A percentile compares a stretch with the other conserved stretches of the same genome.
These are phyloP conservation scores for Atherix ibis DNA, from an alignment of 2,888 invertebrate genomes.

Conservation along the genomic window DNA sequence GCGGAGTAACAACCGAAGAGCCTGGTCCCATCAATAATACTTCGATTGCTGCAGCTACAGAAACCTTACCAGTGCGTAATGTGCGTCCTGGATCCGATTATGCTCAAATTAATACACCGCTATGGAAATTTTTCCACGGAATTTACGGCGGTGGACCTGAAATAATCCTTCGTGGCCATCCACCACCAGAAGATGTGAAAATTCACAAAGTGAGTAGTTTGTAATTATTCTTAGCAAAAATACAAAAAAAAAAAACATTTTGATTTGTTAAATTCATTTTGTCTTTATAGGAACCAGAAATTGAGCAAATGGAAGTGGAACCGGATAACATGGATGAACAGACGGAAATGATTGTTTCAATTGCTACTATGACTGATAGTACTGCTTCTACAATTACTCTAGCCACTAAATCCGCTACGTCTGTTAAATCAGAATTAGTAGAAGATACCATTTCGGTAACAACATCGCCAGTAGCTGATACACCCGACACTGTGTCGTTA, in stretches of 20 bases:
- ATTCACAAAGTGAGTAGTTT: slow-evolving; percentile 5
- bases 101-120: slow-evolving; percentile 65
- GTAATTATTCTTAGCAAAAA: too few relatives aligned
- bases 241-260: not conserved
- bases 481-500: too few relatives aligned
- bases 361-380: too few relatives aligned
- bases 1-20: slow-evolving; percentile 58
- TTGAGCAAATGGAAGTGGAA: slow-evolving; percentile 9
- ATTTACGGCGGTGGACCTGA: slow-evolving; percentile 88
- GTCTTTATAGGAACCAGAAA: slow-evolving; percentile 9
- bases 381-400: too few relatives aligned
- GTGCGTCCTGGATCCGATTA: slow-evolving; percentile 41
- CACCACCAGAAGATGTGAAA: slow-evolving; percentile 5
- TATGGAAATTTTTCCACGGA: slow-evolving; percentile 73
- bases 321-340: slow-evolving; percentile 6
- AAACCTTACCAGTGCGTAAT: slow-evolving; percentile 27
- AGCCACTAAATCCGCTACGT: too few relatives aligned
- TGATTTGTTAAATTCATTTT: not conserved
- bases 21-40: slow-evolving; percentile 81
- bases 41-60: slow-evolving; percentile 43
- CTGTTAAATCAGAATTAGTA: too few relatives aligned
- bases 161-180: too few relatives aligned
- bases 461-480: too few relatives aligned
- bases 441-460: too few relatives aligned
- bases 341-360: not conserved